Conservation (phyloP, 2,888 invertebrate genomes). For the Sarcophaga caerulescens region DNA sequence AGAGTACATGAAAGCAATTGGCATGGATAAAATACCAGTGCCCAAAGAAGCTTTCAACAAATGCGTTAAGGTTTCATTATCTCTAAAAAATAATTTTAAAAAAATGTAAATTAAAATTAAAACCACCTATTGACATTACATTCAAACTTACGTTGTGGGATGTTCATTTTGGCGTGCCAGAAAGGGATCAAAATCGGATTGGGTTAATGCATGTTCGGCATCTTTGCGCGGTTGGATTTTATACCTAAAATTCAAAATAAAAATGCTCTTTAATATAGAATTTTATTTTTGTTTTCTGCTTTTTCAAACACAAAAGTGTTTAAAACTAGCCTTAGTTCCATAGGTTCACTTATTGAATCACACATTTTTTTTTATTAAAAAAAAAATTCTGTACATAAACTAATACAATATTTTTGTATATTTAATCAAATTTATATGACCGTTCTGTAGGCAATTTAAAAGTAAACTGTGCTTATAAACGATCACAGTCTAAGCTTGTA, state of each 20-base stretch:
- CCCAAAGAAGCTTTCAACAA: constrained; percentile 97
- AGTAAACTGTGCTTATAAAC: constrained; percentile 47
- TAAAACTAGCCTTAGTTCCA: constrained; percentile 68
- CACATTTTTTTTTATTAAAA: constrained; percentile 32
- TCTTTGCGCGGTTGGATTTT: constrained; percentile 82
- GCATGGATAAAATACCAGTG: constrained; percentile 97
- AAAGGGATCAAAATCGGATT: constrained; percentile 88
- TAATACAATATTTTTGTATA: too few species aligned
- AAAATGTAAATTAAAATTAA: background rate
- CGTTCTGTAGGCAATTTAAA: constrained; percentile 40
- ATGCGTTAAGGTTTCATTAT: constrained; percentile 95
- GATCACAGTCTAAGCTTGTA: constrained; percentile 27
- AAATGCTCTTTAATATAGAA: background rate
- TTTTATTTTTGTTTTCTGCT: background rate
- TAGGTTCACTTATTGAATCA: constrained; percentile 55
- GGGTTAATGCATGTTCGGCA: constrained; percentile 83
- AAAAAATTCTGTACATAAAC: background rate
- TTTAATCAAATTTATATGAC: constrained; percentile 18
- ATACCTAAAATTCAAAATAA: constrained; percentile 72
- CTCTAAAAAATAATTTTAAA: constrained; percentile 83
- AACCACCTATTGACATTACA: background rate
- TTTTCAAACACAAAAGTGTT: background rate
- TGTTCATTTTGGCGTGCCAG: constrained; percentile 86
- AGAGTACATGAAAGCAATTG: constrained; percentile 92
- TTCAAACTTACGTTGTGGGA: constrained; percentile 89